phyloP scores from a whole-genome alignment of 2,797 vertebrate species.

The Sciurus carolinensis region DNA sequence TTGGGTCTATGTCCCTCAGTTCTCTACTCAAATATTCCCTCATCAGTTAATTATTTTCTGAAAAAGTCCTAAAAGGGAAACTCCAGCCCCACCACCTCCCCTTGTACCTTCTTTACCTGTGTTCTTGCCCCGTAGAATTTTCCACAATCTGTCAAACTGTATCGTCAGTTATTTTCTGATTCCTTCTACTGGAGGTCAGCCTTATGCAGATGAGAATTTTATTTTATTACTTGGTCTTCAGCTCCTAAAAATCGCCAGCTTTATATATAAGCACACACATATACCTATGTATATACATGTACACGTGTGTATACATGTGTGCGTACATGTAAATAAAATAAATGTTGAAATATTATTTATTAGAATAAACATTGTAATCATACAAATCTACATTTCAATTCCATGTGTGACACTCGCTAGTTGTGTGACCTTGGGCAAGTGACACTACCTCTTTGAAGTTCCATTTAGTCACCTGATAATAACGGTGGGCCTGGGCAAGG shows the following conservation, averaged over 20 bases:
- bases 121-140: background rate
- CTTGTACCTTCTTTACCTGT: background rate
- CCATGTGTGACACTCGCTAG: background rate
- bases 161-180: background rate
- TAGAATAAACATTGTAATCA: background rate
- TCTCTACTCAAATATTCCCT: background rate
- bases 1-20: background rate
- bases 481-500: no score
- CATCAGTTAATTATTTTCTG: background rate
- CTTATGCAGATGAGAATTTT: background rate
- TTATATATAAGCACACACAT: background rate
- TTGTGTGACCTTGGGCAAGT: background rate
- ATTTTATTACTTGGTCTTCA: background rate
- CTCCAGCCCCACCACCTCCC: fast-evolving
- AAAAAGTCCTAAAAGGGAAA: background rate
- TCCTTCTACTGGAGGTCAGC: background rate
- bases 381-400: background rate
- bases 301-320: no score
- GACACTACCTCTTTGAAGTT: background rate
- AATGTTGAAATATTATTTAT: no score
- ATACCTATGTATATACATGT: no score
- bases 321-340: no score
- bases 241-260: background rate
- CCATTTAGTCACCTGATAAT: background rate
- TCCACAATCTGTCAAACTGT: background rate